phyloP scores from a whole-genome alignment of 2,888 invertebrate species.

The Argynnis bischoffii region DNA sequence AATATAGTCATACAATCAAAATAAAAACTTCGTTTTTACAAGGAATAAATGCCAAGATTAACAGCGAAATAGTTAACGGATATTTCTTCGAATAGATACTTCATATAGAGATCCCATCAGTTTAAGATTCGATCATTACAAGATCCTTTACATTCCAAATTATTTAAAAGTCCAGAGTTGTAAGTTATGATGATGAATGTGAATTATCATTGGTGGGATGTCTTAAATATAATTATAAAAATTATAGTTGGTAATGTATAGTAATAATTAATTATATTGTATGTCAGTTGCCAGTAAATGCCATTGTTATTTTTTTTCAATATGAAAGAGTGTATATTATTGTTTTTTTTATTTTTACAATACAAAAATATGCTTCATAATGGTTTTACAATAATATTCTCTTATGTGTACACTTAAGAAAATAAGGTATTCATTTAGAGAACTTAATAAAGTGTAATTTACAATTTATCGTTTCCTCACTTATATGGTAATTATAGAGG shows the following conservation, averaged over 20 bases:
- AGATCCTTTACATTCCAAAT: not conserved
- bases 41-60: not conserved
- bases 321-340: too few species aligned
- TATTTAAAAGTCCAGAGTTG: not conserved
- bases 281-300: too few species aligned
- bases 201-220: not conserved
- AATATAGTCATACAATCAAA: too few species aligned
- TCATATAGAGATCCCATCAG: not conserved
- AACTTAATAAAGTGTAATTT: not conserved
- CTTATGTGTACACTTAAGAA: not conserved
- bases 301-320: too few species aligned
- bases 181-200: not conserved
- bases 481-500: constrained; percentile 1
- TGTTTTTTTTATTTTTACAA: too few species aligned
- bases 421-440: not conserved
- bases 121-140: constrained; percentile 6
- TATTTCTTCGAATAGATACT: constrained; percentile 10
- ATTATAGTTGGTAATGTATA: too few species aligned
- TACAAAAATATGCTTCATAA: not conserved
- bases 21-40: too few species aligned
- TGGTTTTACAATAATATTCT: not conserved
- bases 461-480: not conserved
- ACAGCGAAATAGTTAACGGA: not conserved
- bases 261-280: too few species aligned
- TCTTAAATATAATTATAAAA: too few species aligned